Base-by-base conservation (phyloP, 2,888 invertebrate genomes). In the Cybosia mesomella region DNA sequence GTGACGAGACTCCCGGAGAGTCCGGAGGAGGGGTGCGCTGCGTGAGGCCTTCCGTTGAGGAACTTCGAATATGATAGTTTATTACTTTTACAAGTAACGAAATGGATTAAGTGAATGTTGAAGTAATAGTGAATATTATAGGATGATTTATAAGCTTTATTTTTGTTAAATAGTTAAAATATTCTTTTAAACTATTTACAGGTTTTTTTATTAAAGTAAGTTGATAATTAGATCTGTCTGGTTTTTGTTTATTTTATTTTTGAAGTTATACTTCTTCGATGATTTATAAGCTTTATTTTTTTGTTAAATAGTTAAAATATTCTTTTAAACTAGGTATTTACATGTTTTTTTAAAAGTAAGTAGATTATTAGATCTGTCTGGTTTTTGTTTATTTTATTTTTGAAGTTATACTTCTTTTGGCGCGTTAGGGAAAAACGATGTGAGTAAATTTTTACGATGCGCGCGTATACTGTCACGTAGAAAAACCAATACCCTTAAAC, bases 31-130 rank as follows among this genome's bases (percentile, higher is more conserved):
- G 57, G 43, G 63, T 32, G 63, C 79, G 69, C 75, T 66, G 84
- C 80, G 82, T 83, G 84, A 77, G 84, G 81, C 73, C 80, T 83
- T 83, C 81, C 82, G 78, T 57, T 73, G 62, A 75, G 75, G 77
- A 76, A 80, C 71, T 66, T 11, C 64, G n/a, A 57, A 73, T 55
- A 63, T 58, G 49, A 53, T 64, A 24, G 28, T 64, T 59, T 62
- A 57, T 65, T 65, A 53, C 55, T 58, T 53, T 59, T 58, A 32
- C 54, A 34, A 53, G 11, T 49, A 43, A 66, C 49, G 36, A 49
- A 58, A 67, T 67, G 58, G 28, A 55, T 58, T 55, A 8, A 64
- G 43, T 58, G 28, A 39, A 57, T n/a, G n/a, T n/a, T n/a, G n/a
- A n/a, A n/a, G n/a, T 36, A 54, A 15, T 15, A 39, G 15, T 54